Evolutionary conservation across 2,113 vertebrate species (phyloP).

Genomic region (Misgurnus anguillicaudatus): DNA sequence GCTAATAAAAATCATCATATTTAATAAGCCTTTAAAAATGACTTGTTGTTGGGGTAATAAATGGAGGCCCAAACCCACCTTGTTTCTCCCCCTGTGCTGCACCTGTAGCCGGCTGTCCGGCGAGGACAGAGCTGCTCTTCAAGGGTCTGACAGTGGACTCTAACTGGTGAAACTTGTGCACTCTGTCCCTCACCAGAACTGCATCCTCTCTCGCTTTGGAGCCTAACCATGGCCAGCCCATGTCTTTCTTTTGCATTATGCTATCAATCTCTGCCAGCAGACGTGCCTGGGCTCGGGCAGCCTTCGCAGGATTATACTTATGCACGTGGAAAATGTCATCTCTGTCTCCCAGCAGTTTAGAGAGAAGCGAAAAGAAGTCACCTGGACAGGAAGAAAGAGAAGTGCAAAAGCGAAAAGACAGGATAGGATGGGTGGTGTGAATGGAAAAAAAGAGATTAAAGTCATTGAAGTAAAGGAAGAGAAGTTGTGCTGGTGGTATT

Average conservation of each 20-base stretch:
- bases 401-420: slow-evolving; percentile 58
- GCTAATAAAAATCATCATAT: no score
- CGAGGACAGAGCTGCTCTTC: slow-evolving; percentile 74
- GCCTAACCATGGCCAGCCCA: slow-evolving; percentile 74
- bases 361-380: slow-evolving; percentile 95
- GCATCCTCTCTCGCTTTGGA: slow-evolving; percentile 75
- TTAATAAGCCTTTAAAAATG: no score
- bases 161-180: slow-evolving; percentile 94
- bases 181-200: slow-evolving; percentile 89
- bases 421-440: slow-evolving; percentile 51
- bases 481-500: slow-evolving; percentile 8
- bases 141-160: slow-evolving; percentile 81
- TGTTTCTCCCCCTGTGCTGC: slow-evolving; percentile 76
- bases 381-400: slow-evolving; percentile 80
- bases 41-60: slow-evolving; percentile 9
- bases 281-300: slow-evolving; percentile 80
- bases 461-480: slow-evolving; percentile 25
- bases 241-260: slow-evolving; percentile 88
- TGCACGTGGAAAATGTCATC: slow-evolving; percentile 82
- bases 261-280: slow-evolving; percentile 89
- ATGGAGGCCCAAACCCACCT: slow-evolving; percentile 82
- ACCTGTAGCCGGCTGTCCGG: slow-evolving; percentile 65
- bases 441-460: slow-evolving; percentile 25
- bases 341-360: slow-evolving; percentile 91
- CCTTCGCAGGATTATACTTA: slow-evolving; percentile 84